These are phyloP conservation scores for Coccyzus lansbergi DNA, from an alignment of 2,797 vertebrate genomes.

Conservation along the genomic window DNA sequence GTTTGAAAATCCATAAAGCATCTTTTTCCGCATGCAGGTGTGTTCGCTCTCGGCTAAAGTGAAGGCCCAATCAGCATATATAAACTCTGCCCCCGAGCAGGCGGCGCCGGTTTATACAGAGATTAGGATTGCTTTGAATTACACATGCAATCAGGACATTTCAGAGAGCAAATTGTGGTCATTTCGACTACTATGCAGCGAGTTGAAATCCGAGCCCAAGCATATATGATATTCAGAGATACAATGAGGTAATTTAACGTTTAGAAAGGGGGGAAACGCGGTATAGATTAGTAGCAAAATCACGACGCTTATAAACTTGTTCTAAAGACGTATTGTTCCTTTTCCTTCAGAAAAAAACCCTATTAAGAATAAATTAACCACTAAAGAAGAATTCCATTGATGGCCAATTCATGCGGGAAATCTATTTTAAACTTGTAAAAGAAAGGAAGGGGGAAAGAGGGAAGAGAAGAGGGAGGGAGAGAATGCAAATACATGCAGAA, in stretches of 20 bases:
- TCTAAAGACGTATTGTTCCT: conserved; percentile 81
- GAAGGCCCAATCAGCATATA: conserved; percentile 79
- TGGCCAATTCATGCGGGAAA: conserved; percentile 62
- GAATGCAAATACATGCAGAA: conserved; percentile 22
- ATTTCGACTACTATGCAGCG: conserved; percentile 77
- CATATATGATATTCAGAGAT: conserved; percentile 77
- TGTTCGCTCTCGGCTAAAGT: conserved; percentile 30
- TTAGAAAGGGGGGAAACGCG: conserved; percentile 72
- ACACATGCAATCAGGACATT: conserved; percentile 82
- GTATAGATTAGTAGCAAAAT: conserved; percentile 81
- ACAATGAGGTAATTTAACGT: conserved; percentile 83
- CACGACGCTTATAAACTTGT: conserved; percentile 77
- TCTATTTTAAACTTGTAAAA: conserved; percentile 70
- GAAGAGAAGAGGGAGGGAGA: background rate
- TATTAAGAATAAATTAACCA: conserved; percentile 80
- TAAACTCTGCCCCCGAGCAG: conserved; percentile 65
- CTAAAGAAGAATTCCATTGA: conserved; percentile 73
- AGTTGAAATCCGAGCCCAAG: conserved; percentile 78
- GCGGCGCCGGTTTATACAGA: conserved; percentile 43
- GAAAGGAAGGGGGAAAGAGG: conserved; percentile 16
- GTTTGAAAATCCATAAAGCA: background rate
- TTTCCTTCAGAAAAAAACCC: conserved; percentile 64
- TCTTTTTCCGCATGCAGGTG: conserved; percentile 46
- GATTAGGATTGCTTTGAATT: conserved; percentile 77
- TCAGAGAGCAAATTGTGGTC: conserved; percentile 83